Evolutionary conservation across 2,888 invertebrate species (phyloP), one percentile per base, ranked within the genome.

Genomic region (Metellina segmentata): DNA sequence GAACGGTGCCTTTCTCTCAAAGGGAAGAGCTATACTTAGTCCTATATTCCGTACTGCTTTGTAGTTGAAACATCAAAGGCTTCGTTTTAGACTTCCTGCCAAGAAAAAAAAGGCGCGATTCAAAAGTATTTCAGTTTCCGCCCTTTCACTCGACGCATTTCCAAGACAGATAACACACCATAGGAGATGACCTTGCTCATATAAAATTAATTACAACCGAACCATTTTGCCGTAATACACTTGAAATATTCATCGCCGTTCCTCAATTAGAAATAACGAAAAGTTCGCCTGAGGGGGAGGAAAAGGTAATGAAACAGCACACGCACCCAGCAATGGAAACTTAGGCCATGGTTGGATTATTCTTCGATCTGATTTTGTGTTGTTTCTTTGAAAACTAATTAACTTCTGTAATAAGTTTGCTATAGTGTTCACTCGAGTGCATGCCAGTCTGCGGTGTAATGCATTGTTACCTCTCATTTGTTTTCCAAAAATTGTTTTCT

Each of bases 311-410:
- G 89, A 89, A 89, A 82, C 49, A 89, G 75, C 52, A 75, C 81
- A 82, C 75, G 82, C 81, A 89, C 74, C 7, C 74, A n/a, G n/a
- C 49, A 81, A 61, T 69, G 75, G 19, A 71, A 83, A 53, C 89
- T 83, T 71, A 34, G 34, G 49, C 53, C 69, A 78, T 83, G 83
- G 70, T 71, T 79, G 89, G 78, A 83, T 89, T 79, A 89, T 77
- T 89, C 83, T 83, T 89, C 89, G 89, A 89, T 89, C 83, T 89
- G 83, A 89, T 89, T 89, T 89, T 89, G 83, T 83, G 89, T 89
- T 89, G 89, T 83, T 89, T 89, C 89, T 89, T 89, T 89, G 83
- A 78, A 89, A 89, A 89, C 89, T 89, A 89, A 89, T 89, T 89
- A 89, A 89, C 89, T 89, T 89, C 83, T 83, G 78, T 83, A 89